Conservation (phyloP, 2,113 vertebrate genomes). For the Lamprologus ornatipinnis region DNA sequence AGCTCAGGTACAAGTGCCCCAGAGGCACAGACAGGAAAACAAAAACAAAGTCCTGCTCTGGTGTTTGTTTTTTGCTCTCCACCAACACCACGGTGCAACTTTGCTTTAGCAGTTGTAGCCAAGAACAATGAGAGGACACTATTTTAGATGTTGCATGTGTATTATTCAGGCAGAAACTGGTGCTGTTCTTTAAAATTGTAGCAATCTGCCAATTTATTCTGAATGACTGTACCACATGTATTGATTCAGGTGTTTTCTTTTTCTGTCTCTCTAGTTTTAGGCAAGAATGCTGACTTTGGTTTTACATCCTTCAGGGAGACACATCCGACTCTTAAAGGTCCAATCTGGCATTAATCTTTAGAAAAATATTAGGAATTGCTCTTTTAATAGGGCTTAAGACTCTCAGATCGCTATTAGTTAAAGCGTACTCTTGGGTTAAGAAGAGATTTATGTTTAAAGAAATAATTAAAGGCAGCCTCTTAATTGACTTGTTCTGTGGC, state of each 20-base stretch:
- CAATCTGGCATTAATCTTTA: constrained; percentile 37
- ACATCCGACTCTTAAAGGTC: not conserved
- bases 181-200: not conserved
- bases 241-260: not conserved
- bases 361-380: constrained; percentile 9
- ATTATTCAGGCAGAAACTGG: not conserved
- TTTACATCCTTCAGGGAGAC: not conserved
- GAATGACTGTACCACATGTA: not conserved
- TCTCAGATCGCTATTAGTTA: constrained; percentile 52
- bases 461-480: constrained; percentile 61
- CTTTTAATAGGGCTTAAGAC: constrained; percentile 48
- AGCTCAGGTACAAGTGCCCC: not conserved
- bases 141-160: not conserved
- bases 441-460: constrained; percentile 64
- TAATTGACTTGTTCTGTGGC: constrained; percentile 64
- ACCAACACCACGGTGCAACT: not conserved
- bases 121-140: not conserved
- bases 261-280: not conserved
- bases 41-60: not conserved
- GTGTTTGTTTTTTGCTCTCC: not conserved
- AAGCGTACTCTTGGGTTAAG: constrained; percentile 49
- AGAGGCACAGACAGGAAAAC: not conserved
- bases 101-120: not conserved
- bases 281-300: not conserved
- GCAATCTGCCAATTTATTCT: not conserved